Conservation (phyloP, 2,113 vertebrate species). For the Pangasianodon hypophthalmus region DNA sequence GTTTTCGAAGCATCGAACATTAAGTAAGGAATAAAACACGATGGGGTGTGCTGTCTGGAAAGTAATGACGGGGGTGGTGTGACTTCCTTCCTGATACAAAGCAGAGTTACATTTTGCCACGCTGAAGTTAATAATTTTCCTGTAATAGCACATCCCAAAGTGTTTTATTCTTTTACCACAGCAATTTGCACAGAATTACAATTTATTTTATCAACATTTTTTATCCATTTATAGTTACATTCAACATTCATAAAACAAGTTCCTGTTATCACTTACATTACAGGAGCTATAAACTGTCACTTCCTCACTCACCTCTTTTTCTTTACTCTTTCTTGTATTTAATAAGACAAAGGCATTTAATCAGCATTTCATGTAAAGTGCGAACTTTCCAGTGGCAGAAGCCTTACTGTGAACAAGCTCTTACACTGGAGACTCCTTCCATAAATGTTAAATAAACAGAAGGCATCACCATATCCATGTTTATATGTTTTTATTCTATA, state of each 20-base stretch:
- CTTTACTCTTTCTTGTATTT: neutral
- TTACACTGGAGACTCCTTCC: neutral
- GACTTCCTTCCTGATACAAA: neutral
- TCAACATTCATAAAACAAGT: no score
- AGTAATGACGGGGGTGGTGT: neutral
- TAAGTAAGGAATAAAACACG: neutral
- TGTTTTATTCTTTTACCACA: no score
- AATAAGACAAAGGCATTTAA: neutral
- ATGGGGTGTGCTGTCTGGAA: neutral
- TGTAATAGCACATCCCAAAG: neutral
- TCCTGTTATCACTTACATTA: no score
- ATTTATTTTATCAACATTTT: neutral
- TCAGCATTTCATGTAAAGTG: neutral
- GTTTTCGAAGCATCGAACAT: neutral
- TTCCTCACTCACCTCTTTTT: neutral
- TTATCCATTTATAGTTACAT: no score
- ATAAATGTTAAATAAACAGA: neutral
- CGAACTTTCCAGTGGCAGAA: neutral
- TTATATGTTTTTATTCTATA: neutral
- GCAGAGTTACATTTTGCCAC: neutral
- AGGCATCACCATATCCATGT: neutral
- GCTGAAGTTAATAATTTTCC: neutral
- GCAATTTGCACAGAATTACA: neutral
- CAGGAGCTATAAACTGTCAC: no score
- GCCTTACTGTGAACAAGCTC: neutral